Evolutionary conservation across 2,113 vertebrate species (phyloP).

Genomic region (Thamnophis sirtalis): DNA sequence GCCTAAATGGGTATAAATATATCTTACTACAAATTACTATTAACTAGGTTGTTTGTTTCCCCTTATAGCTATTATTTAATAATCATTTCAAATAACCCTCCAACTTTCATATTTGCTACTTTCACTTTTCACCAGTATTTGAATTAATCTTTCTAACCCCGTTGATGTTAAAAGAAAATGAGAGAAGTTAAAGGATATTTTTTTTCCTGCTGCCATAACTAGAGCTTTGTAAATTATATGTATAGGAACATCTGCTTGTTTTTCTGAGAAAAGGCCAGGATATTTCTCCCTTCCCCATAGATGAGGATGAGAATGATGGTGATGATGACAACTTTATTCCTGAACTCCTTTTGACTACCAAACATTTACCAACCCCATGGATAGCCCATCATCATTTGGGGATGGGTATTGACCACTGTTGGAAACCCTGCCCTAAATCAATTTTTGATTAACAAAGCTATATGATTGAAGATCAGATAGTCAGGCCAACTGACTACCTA

Average conservation of each 20-base stretch:
- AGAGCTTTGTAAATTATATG: background rate
- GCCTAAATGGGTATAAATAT: slow-evolving; percentile 47
- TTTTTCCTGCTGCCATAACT: background rate
- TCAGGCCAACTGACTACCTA: background rate
- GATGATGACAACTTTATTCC: background rate
- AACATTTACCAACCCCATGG: background rate
- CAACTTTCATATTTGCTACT: background rate
- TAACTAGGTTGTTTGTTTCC: background rate
- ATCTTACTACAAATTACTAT: background rate
- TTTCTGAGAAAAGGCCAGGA: background rate
- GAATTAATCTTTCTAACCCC: background rate
- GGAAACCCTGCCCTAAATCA: background rate
- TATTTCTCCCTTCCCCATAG: background rate
- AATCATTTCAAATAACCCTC: background rate
- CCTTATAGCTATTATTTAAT: background rate
- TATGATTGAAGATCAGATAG: background rate
- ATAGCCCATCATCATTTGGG: background rate
- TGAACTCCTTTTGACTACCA: background rate
- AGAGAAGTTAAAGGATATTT: background rate
- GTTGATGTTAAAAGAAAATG: background rate
- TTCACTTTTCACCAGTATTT: background rate
- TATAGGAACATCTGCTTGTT: background rate
- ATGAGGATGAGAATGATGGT: background rate
- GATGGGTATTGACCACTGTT: background rate
- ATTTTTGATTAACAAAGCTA: background rate